Evolutionary conservation across 2,797 vertebrate genomes (phyloP).

Genomic region (Pipistrellus nathusii): DNA sequence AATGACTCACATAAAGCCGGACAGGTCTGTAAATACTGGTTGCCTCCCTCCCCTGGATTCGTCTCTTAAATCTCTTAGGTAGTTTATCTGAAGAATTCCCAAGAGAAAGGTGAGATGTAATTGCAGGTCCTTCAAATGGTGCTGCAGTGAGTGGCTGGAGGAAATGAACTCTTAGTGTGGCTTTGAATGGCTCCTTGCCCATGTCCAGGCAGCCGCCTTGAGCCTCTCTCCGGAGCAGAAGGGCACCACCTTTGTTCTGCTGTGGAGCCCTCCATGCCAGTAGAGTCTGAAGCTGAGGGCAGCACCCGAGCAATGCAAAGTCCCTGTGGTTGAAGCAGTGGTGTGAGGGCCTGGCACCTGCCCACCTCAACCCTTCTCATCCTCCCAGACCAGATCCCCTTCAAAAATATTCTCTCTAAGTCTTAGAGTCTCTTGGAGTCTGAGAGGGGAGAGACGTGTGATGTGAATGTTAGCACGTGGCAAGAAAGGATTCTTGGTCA

Average conservation of each 20-base stretch:
- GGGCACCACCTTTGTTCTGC: background rate
- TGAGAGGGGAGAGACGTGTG: background rate
- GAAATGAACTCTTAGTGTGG: background rate
- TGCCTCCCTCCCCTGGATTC: background rate
- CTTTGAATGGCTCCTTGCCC: no score
- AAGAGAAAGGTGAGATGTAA: background rate
- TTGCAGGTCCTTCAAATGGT: background rate
- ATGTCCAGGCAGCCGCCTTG: background rate
- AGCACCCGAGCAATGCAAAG: no score
- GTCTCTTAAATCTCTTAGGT: background rate
- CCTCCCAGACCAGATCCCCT: background rate
- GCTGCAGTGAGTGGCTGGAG: background rate
- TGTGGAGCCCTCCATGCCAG: background rate
- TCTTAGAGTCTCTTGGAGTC: background rate
- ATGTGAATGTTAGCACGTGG: background rate
- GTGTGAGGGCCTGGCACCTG: background rate
- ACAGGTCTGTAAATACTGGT: background rate
- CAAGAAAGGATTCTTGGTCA: background rate
- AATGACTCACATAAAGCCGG: background rate
- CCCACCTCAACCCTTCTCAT: background rate
- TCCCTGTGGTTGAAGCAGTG: background rate
- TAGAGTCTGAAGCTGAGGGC: background rate
- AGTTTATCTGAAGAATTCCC: background rate
- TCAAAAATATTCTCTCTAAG: background rate
- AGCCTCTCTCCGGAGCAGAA: background rate